Conservation (phyloP, 1,140 invertebrate species). For the Orchesella cincta region DNA sequence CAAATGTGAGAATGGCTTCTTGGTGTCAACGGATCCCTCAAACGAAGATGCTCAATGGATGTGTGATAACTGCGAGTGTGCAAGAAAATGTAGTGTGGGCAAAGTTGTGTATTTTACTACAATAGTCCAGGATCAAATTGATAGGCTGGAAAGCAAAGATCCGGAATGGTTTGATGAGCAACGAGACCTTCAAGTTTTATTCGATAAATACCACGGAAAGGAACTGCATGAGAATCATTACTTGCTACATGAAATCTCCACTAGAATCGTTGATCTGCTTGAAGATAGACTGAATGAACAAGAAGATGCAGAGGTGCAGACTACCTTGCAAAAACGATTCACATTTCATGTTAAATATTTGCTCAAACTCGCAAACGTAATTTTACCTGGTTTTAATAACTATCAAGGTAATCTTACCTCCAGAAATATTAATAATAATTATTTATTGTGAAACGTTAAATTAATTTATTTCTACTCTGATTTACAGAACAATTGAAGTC, state of each 20-base stretch:
- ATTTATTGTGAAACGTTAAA: too few species aligned
- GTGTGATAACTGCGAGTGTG: conserved; percentile 15
- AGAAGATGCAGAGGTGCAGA: neutral
- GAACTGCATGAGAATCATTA: conserved; percentile 24
- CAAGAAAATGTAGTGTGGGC: neutral
- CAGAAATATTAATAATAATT: too few species aligned
- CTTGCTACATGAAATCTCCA: conserved; percentile 10
- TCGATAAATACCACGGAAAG: neutral
- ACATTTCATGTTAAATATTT: neutral
- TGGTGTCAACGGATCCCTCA: conserved; percentile 24
- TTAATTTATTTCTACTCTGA: too few species aligned
- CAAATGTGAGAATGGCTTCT: conserved; percentile 32
- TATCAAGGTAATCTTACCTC: conserved; percentile 28
- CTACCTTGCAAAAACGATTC: neutral
- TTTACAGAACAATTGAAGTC: too few species aligned
- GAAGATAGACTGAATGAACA: neutral
- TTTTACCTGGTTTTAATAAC: conserved; percentile 11
- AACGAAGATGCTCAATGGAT: conserved; percentile 31
- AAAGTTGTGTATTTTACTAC: conserved; percentile 33
- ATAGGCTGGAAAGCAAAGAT: neutral
- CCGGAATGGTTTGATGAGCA: conserved; percentile 11
- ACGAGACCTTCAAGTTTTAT: neutral
- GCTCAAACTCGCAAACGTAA: neutral
- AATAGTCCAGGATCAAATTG: conserved; percentile 32
- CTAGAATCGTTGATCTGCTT: neutral